These are phyloP conservation scores for Marisa cornuarietis DNA, from an alignment of 1,140 invertebrate species.

Conservation along the genomic window DNA sequence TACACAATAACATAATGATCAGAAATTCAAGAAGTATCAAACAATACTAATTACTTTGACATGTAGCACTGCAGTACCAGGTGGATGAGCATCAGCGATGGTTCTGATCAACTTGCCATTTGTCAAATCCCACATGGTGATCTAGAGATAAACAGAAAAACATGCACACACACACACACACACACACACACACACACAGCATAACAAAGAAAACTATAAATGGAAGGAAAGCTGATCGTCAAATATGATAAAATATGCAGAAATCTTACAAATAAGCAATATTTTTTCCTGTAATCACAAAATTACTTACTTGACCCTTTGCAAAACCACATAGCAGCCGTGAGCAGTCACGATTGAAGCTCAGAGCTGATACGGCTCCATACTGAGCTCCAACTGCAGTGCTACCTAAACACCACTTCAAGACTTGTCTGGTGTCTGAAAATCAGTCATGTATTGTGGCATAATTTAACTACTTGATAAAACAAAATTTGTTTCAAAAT, in stretches of 20 bases:
- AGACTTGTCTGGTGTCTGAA: conserved; percentile 66
- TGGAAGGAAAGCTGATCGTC: background rate
- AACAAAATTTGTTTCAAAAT: no score
- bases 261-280: background rate
- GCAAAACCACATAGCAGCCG: conserved; percentile 88
- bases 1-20: background rate
- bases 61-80: conserved; percentile 86
- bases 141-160: conserved; percentile 46
- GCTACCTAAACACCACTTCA: conserved; percentile 81
- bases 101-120: conserved; percentile 76
- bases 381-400: conserved; percentile 72
- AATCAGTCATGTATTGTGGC: background rate
- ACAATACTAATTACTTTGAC: conserved; percentile 72
- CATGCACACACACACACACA: background rate
- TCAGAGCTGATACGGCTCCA: conserved; percentile 80
- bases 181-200: background rate
- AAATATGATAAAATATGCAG: background rate
- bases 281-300: no score
- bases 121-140: conserved; percentile 69
- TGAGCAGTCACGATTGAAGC: conserved; percentile 87
- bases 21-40: background rate
- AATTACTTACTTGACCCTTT: conserved; percentile 76
- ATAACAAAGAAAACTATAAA: background rate
- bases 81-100: conserved; percentile 86
- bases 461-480: no score